Evolutionary conservation across 2,888 invertebrate genomes (phyloP).

Genomic region (Spodoptera exigua): DNA sequence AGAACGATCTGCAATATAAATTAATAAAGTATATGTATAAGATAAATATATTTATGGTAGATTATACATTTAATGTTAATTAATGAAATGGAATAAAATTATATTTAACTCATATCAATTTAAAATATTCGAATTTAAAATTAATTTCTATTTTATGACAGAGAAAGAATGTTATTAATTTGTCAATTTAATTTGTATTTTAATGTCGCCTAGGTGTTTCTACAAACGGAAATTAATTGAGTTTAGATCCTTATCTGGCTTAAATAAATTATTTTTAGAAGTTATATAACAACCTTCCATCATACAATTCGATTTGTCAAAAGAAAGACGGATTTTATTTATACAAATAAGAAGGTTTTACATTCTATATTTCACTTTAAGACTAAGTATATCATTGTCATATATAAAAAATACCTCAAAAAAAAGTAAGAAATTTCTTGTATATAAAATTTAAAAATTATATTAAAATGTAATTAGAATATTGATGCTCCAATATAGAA

Average conservation of each 20-base stretch:
- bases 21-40: constrained; percentile 21
- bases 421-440: constrained; percentile 26
- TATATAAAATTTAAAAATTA: constrained; percentile 19
- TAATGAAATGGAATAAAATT: constrained; percentile 22
- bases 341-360: neutral
- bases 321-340: neutral
- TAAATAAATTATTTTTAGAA: no score
- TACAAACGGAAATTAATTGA: no score
- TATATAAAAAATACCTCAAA: constrained; percentile 23
- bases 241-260: no score
- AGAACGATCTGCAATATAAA: constrained; percentile 50
- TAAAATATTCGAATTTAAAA: constrained; percentile 32
- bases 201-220: neutral
- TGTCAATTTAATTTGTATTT: constrained; percentile 9
- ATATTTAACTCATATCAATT: constrained; percentile 38
- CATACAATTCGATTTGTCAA: no score
- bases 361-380: constrained; percentile 8
- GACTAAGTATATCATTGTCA: constrained; percentile 5
- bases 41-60: constrained; percentile 9
- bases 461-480: constrained; percentile 30
- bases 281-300: no score
- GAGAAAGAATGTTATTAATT: constrained; percentile 8
- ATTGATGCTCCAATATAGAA: constrained; percentile 31
- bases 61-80: constrained; percentile 19
- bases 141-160: constrained; percentile 23